Evolutionary conservation across 1,140 invertebrate species (phyloP).

Genomic region (Bombus difficillimus): DNA sequence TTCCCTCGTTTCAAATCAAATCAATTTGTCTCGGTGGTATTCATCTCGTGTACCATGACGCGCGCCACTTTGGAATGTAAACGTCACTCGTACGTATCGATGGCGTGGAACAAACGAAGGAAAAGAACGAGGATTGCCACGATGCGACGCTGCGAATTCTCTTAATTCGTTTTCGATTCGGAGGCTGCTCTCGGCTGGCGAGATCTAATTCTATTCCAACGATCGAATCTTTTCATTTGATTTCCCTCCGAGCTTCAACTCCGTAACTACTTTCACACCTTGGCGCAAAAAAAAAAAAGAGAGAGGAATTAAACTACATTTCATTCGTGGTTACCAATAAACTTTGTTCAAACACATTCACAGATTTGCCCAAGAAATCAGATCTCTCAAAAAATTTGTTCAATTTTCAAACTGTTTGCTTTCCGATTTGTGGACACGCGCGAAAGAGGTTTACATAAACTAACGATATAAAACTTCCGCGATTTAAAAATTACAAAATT

Average conservation of each 20-base stretch:
- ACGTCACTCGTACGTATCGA: conserved; percentile 11
- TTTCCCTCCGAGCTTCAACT: not conserved
- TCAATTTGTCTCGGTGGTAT: conserved; percentile 24
- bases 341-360: not conserved
- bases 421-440: too few species aligned
- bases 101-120: not conserved
- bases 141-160: not conserved
- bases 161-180: not conserved
- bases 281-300: too few species aligned
- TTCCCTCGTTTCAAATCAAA: not conserved
- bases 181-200: not conserved
- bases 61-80: conserved; percentile 14
- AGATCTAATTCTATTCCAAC: conserved; percentile 21
- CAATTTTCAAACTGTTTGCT: not conserved
- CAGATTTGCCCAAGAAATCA: too few species aligned
- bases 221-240: not conserved
- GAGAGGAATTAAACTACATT: not conserved
- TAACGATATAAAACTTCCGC: not conserved
- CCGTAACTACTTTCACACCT: not conserved
- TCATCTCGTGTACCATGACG: conserved; percentile 9
- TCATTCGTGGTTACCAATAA: not conserved
- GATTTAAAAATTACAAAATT: not conserved
- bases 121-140: not conserved
- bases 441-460: not conserved
- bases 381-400: not conserved